A percentile compares a stretch with the other conserved stretches of the same genome.
Conservation (phyloP, 2,888 invertebrate genomes). For the Julus scanicus region DNA sequence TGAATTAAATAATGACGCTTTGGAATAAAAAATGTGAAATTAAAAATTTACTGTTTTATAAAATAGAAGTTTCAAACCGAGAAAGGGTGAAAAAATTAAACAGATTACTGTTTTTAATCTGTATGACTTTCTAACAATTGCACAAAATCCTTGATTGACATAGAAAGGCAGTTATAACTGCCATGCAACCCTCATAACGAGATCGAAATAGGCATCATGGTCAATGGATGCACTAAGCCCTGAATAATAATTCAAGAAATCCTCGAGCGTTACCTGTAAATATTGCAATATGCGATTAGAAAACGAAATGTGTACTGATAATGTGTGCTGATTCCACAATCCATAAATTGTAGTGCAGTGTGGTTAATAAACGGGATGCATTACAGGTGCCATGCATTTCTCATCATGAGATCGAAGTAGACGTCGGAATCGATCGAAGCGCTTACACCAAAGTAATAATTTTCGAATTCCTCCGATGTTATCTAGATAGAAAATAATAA, state of each 20-base stretch:
- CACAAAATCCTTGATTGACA: too few relatives aligned
- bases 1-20: too few relatives aligned
- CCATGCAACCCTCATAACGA: conserved; percentile 70
- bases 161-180: conserved; percentile 59
- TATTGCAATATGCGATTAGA: background rate
- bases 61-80: too few relatives aligned
- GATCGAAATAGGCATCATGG: conserved; percentile 69
- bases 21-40: too few relatives aligned
- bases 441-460: conserved; percentile 69
- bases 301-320: background rate
- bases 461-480: conserved; percentile 68
- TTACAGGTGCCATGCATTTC: conserved; percentile 66
- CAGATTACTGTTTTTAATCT: too few relatives aligned
- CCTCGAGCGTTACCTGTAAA: conserved; percentile 67
- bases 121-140: too few relatives aligned
- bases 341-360: too few relatives aligned
- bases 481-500: conserved; percentile 62
- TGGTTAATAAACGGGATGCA: background rate
- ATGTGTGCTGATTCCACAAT: background rate
- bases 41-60: too few relatives aligned
- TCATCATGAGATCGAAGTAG: conserved; percentile 70
- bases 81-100: too few relatives aligned
- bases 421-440: conserved; percentile 69
- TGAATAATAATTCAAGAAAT: conserved; percentile 69
- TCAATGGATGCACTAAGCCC: conserved; percentile 70